Base-by-base conservation (phyloP, 2,888 invertebrate genomes). In the Leptinotarsa peninsularis region DNA sequence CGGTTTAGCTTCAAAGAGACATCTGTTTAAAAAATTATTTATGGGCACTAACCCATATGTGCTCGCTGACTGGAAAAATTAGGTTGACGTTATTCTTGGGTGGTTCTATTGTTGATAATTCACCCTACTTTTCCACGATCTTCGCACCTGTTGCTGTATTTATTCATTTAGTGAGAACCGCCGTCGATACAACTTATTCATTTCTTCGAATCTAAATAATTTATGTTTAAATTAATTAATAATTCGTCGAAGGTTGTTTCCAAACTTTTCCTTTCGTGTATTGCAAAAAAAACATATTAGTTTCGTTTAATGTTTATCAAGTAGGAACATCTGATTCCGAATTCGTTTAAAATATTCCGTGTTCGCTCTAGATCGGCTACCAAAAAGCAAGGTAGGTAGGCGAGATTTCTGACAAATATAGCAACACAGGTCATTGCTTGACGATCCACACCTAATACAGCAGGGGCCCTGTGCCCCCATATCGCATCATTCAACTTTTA, bases 351-450 rank as follows among this genome's bases (percentile, higher is more conserved):
- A 58, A 58, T 18, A 58, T 58, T 58, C 21, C 58, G 21, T n/a
- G 58, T n/a, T 21, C 58, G 58, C 58, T 58, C 58, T 58, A 58
- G 58, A 58, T 58, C 58, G 58, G 10, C 67, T 15, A n/a, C 15
- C 43, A 63, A 52, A 66, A 71, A 72, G 14, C 49, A 54, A 69
- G 54, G 69, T 70, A 71, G 66, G 76, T 75, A 78, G 77, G 76
- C 67, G 76, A 72, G 60, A 58, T 74, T 76, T 72, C 68, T 66
- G 77, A 77, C 78, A 76, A 76, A 77, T 77, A 78, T 67, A 78
- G 72, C 56, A 52, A 75, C 75, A 71, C 79, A 77, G 83, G 83
- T 83, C 83, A 82, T 81, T 80, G 83, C 76, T 80, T 83, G 82
- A 81, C 82, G 82, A 82, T 81, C 81, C 79, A 69, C 76, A 72